A percentile compares a stretch with the other conserved stretches of the same genome.
phyloP scores from a whole-genome alignment of 2,888 invertebrate species.

The Neuroscelio doddi region DNA sequence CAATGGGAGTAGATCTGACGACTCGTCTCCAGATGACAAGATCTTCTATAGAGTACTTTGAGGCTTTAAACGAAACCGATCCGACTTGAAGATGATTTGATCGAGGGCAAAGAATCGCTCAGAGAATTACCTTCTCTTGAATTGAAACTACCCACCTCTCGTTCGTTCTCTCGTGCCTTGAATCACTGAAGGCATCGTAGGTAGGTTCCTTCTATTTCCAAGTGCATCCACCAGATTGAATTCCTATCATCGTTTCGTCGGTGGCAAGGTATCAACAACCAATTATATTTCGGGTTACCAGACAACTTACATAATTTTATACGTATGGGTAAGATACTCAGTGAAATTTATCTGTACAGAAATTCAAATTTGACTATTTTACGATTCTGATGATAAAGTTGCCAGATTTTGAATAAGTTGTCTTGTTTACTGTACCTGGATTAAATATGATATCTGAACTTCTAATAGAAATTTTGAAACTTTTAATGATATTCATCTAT shows the following conservation, averaged over 20 bases:
- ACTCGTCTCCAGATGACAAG: slow-evolving; percentile 25
- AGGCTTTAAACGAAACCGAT: slow-evolving; percentile 47
- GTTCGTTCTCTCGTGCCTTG: slow-evolving; percentile 47
- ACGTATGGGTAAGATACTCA: too few relatives aligned
- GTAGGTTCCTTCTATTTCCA: slow-evolving; percentile 65
- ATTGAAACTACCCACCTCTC: slow-evolving; percentile 45
- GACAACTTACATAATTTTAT: too few relatives aligned
- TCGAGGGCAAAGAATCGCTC: slow-evolving; percentile 54
- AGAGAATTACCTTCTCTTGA: slow-evolving; percentile 61
- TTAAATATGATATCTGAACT: too few relatives aligned
- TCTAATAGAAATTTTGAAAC: too few relatives aligned
- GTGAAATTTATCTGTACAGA: too few relatives aligned
- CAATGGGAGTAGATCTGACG: slow-evolving; percentile 9
- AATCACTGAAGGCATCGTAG: slow-evolving; percentile 49
- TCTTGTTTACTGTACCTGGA: too few relatives aligned
- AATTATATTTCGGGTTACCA: slow-evolving; percentile 64
- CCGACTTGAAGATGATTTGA: slow-evolving; percentile 41
- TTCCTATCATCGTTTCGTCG: slow-evolving; percentile 60
- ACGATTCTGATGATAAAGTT: too few relatives aligned
- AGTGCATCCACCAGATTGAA: slow-evolving; percentile 66
- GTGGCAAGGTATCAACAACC: slow-evolving; percentile 46
- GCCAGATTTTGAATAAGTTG: too few relatives aligned
- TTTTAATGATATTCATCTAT: too few relatives aligned
- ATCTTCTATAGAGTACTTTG: slow-evolving; percentile 35
- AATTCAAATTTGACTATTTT: too few relatives aligned